A percentile compares a stretch with the other conserved stretches of the same genome.
phyloP scores from a whole-genome alignment of 2,113 vertebrate species.

The Mirounga angustirostris region DNA sequence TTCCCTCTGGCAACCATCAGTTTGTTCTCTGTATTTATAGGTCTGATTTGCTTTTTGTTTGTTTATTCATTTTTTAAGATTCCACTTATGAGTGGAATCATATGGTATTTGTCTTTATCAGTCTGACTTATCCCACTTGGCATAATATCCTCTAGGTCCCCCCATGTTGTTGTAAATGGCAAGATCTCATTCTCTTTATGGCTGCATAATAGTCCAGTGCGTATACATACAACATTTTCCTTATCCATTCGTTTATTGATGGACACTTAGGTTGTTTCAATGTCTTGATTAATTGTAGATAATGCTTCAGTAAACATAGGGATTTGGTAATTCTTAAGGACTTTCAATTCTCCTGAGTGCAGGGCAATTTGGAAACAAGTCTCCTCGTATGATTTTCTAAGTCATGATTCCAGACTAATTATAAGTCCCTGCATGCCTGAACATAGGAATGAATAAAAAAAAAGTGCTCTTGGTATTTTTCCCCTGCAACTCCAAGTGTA shows the following conservation, averaged over 20 bases:
- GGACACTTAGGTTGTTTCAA: neutral
- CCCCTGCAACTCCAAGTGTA: neutral
- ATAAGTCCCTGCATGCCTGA: neutral
- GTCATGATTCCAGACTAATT: neutral
- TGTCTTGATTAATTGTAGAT: neutral
- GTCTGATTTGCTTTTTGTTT: neutral
- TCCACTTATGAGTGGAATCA: neutral
- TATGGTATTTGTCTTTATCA: neutral
- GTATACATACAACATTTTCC: neutral
- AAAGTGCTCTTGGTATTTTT: neutral
- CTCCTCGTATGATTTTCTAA: neutral
- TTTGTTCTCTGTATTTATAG: neutral
- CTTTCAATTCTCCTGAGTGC: neutral
- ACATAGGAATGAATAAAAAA: neutral
- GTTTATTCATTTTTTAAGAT: neutral
- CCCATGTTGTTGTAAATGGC: neutral
- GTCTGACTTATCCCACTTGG: neutral
- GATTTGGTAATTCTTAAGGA: neutral
- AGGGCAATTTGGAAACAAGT: neutral
- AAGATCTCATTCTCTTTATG: neutral
- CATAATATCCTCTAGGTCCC: neutral
- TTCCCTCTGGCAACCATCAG: neutral
- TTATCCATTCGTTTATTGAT: neutral
- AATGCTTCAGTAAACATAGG: neutral
- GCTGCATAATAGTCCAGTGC: neutral